Evolutionary conservation across 2,797 vertebrate species (phyloP), one percentile per base, ranked within the genome.

Genomic region (Enteromius thamalakanensis): DNA sequence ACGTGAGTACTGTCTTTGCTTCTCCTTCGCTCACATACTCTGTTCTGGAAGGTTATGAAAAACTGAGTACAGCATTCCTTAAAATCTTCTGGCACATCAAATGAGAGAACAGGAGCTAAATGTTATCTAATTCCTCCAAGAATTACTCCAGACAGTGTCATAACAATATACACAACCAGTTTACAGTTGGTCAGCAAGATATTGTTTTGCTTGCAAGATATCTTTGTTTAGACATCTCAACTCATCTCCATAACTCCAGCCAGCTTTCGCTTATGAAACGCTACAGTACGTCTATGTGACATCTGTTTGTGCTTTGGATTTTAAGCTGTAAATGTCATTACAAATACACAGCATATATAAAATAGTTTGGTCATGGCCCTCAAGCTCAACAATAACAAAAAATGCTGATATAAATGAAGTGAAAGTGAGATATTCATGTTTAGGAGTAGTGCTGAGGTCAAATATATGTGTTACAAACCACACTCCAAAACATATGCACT

Each of bases 1-100:
- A 97, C 0, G 98, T 99, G 93, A 98, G 98, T 97, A 89, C 1
- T 0, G 23, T 4, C 29, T 81, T 79, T 60, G 40, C 67, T 40
- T 69, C 34, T 26, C 29, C 23, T 17, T 8, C 0, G 4, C 53
- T 74, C 17, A 2, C 29, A 34, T 14, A 74, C 29, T 37, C 29
- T 34, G 29, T 37, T 55, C 29, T 14, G 5, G 11, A 74, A 37
- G 0, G 3, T 0, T 0, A 1, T 53, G 17, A 34, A 74, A 51
- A 72, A 3, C 5, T n/a, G 6, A 37, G 10, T 51, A 21, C 11
- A n/a, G 47, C 49, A 14, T 29, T 74, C 17, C 21, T 51, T 26
- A 6, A 53, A 55, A 17, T 7, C 2, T 14, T 6, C 3, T 3
- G 3, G 14, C 6, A 1, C 6, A n/a, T n/a, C 1, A 4, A n/a